Evolutionary conservation across 2,888 invertebrate species (phyloP), one percentile per base, ranked within the genome.

Genomic region (Sinotaia quadrata): DNA sequence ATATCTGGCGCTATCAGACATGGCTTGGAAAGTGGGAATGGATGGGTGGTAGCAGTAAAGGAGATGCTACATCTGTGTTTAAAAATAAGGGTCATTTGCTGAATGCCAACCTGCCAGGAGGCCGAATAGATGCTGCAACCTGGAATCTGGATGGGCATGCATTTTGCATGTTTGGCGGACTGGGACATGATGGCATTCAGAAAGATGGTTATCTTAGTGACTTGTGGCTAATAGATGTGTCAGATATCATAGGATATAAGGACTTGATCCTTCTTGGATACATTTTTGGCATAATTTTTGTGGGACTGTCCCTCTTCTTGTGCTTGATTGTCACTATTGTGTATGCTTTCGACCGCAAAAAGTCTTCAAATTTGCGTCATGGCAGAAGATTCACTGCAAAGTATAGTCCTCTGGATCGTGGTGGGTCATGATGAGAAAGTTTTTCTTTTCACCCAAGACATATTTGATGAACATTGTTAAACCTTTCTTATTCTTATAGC

Each of bases 161-260:
- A 36, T 74, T 79, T 18, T 78, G 77, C 47, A 41, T 83, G 12
- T 81, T 76, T 74, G 83, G 81, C 12, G 83, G 81, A 15, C 63
- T 79, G 2, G 81, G 83, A 29, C 77, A 81, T 70, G 81, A 81
- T 74, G 74, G 67, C 12, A 66, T 63, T 56, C 73, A 76, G 1
- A 68, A 70, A 57, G 78, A 77, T 72, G 81, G 81, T 2, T 75
- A 77, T 56, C 67, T 83, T n/a, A 76, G 74, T 67, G 83, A 83
- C 68, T 34, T 82, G 10, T 82, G 83, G 83, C 49, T 71, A 24
- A 51, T 80, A 7, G 78, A 81, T 72, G 74, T 79, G 57, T 34
- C 37, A 37, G 51, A 37, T 7, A 54, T 54, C 2, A 21, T 63
- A 31, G 33, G 31, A 36, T 44, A 56, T 34, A 24, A n/a, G 3